These are phyloP conservation scores for Fundulus diaphanus DNA, from an alignment of 2,797 vertebrate species.

Conservation along the genomic window DNA sequence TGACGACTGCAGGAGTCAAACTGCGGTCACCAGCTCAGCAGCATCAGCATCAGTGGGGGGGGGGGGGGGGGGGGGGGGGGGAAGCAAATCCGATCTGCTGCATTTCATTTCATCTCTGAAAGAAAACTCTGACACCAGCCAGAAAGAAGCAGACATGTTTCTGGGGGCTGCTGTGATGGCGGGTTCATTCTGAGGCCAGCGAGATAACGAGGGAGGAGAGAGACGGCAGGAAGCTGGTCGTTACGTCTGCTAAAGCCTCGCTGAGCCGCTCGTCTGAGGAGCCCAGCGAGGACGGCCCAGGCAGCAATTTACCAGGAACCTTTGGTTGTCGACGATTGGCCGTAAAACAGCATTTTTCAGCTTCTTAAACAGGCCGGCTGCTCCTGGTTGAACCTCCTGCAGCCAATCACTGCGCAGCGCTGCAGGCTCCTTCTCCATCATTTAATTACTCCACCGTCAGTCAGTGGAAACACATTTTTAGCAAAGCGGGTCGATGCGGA, in stretches of 20 bases:
- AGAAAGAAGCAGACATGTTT: slow-evolving; percentile 31
- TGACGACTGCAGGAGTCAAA: slow-evolving; percentile 78
- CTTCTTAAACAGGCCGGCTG: slow-evolving; percentile 46
- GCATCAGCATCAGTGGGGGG: slow-evolving; percentile 41
- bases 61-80: slow-evolving; percentile 42
- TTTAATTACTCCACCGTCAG: slow-evolving; percentile 60
- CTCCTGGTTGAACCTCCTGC: slow-evolving; percentile 47
- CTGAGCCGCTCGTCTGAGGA: slow-evolving; percentile 40
- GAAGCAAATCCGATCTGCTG: slow-evolving; percentile 68
- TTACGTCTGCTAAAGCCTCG: slow-evolving; percentile 2
- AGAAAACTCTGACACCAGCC: slow-evolving; percentile 57
- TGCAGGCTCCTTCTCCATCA: slow-evolving; percentile 42
- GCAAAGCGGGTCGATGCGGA: slow-evolving; percentile 49
- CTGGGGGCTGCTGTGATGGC: slow-evolving; percentile 48
- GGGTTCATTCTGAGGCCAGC: slow-evolving; percentile 63
- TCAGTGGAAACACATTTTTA: slow-evolving; percentile 68
- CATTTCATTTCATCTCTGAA: slow-evolving; percentile 70
- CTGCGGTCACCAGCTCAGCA: slow-evolving; percentile 73
- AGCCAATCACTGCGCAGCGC: slow-evolving; percentile 52
- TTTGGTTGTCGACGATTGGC: slow-evolving; percentile 55
- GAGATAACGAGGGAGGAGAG: slow-evolving; percentile 59
- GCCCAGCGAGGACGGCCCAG: slow-evolving; percentile 24
- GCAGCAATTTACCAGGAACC: slow-evolving; percentile 53
- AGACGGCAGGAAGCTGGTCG: slow-evolving; percentile 17
- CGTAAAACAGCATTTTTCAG: slow-evolving; percentile 47